A percentile compares a stretch with the other conserved stretches of the same genome.
Conservation (phyloP, 1,140 invertebrate species). For the Ceratosolen solmsi region DNA sequence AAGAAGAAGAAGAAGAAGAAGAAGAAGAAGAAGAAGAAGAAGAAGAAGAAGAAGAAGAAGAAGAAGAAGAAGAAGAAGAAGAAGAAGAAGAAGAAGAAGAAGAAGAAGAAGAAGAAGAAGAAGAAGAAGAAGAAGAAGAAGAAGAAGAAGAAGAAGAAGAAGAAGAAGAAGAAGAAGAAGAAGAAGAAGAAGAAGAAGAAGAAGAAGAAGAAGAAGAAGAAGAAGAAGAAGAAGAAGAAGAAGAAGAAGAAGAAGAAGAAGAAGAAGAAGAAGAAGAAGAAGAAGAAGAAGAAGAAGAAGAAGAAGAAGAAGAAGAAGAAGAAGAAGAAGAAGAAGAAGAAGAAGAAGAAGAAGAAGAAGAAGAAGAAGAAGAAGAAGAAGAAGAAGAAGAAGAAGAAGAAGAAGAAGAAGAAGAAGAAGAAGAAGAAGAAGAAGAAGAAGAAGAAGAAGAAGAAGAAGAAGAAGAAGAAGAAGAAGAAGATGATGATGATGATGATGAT, state of each 20-base stretch:
- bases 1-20: not conserved
- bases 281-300: not conserved
- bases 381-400: not conserved
- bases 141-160: not conserved
- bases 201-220: not conserved
- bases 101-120: not conserved
- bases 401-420: not conserved
- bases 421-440: not conserved
- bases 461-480: not conserved
- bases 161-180: not conserved
- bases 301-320: not conserved
- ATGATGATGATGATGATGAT: too few species aligned
- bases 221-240: not conserved
- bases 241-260: not conserved
- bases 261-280: not conserved
- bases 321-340: not conserved
- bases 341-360: not conserved
- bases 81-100: not conserved
- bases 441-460: not conserved
- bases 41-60: not conserved
- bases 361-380: not conserved
- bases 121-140: not conserved
- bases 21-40: not conserved
- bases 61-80: not conserved
- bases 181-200: not conserved